Evolutionary conservation across 1,140 invertebrate genomes (phyloP), one percentile per base, ranked within the genome.

Genomic region (Tetraneura akinire): DNA sequence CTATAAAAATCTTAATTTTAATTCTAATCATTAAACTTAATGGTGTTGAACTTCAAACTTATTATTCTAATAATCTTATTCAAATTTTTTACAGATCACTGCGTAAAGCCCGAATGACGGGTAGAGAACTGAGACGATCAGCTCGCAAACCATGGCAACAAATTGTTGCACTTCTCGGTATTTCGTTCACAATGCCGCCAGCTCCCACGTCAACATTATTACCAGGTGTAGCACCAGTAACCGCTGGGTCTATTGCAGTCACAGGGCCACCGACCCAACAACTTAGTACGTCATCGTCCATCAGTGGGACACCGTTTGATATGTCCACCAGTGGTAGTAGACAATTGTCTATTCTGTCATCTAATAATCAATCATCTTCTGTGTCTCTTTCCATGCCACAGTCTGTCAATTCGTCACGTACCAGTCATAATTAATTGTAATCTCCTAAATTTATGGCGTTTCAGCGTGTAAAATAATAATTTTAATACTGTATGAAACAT

Each of bases 121-220:
- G 90, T 80, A 87, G 91, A 80, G 95, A 97, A 85, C 87, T 97
- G 83, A 89, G 95, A 84, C 89, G 95, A 84, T 92, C 94, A 49
- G 96, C 95, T 29, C 91, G 96, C 68, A 95, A 96, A 84, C 96
- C 96, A 9, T 96, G 95, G 94, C 90, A 92, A 23, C 55, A 37
- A 26, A 55, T 62, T 2, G 29, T 45, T 51, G 81, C 80, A 13
- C 47, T 71, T 26, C 68, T 49, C 11, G 68, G 68, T 1, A 71
- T 71, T 29, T 71, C 68, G 2, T 71, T 71, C 1, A 13, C 57
- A 49, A 64, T 64, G 53, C 73, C 57, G 2, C n/a, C 51, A 2
- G 3, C 49, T 1, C 13, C 49, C 23, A 8, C 71, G 0, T 23
- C 71, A 6, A 21, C 71, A 4, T 23, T 37, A 37, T 8, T 8